These are phyloP conservation scores for Cavia aperea DNA, from an alignment of 2,113 vertebrate genomes.

Conservation along the genomic window DNA sequence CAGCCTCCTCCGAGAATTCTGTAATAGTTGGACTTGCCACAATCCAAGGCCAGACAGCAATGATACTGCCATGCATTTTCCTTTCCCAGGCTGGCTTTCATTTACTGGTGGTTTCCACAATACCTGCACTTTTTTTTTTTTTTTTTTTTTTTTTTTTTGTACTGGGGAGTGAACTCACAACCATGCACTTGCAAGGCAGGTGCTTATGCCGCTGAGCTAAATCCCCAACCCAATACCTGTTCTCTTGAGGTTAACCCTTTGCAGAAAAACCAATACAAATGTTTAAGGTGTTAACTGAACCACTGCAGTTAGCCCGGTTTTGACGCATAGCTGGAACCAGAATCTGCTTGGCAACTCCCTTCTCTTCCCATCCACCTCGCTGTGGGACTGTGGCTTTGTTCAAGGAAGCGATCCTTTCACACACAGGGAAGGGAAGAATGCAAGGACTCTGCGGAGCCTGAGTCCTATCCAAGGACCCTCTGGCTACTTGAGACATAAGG, in stretches of 20 bases:
- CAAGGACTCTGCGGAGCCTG: not conserved
- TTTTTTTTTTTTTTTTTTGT: no score
- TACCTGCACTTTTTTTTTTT: not conserved
- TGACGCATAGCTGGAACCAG: not conserved
- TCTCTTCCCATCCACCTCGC: not conserved
- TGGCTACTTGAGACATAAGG: not conserved
- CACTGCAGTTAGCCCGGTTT: not conserved
- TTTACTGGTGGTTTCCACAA: not conserved
- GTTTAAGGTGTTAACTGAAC: not conserved
- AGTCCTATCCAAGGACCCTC: not conserved
- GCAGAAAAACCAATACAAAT: not conserved
- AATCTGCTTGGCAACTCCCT: not conserved
- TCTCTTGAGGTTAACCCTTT: not conserved
- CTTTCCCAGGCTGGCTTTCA: not conserved
- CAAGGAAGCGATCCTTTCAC: not conserved
- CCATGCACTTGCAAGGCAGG: no score
- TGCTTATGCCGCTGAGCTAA: no score
- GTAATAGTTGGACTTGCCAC: not conserved
- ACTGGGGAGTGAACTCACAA: no score
- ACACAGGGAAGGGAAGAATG: not conserved
- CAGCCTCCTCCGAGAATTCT: not conserved
- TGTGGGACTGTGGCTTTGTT: not conserved
- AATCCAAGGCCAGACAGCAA: not conserved
- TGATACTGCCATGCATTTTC: not conserved
- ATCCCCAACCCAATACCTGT: not conserved